A percentile compares a stretch with the other conserved stretches of the same genome.
phyloP scores from a whole-genome alignment of 2,888 invertebrate species.

The Heliconius ethilla region DNA sequence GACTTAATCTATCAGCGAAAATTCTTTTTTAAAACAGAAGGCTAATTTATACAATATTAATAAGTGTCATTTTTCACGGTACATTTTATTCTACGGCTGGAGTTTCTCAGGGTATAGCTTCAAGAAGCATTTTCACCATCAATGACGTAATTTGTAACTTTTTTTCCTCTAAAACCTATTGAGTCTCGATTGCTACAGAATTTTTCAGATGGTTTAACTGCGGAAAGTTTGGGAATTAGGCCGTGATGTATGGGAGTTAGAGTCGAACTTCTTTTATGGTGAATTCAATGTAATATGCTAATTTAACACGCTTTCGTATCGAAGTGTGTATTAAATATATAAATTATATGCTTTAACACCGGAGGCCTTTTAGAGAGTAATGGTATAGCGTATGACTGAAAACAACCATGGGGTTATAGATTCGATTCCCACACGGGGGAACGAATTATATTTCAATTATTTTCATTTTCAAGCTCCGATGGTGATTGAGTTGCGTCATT shows the following conservation, averaged over 20 bases:
- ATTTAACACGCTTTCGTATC: constrained; percentile 19
- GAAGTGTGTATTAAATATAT: constrained; percentile 5
- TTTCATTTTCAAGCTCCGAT: too few relatives aligned
- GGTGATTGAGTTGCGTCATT: too few relatives aligned
- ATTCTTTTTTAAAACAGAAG: not conserved
- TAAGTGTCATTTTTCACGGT: constrained; percentile 1
- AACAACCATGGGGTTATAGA: too few relatives aligned
- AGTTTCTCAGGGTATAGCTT: constrained; percentile 39
- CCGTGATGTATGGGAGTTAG: constrained; percentile 34
- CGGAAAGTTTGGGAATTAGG: constrained; percentile 40
- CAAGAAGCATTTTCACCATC: constrained; percentile 34
- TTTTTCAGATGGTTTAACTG: constrained; percentile 40
- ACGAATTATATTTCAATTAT: too few relatives aligned
- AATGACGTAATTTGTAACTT: constrained; percentile 43
- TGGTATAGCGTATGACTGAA: too few relatives aligned
- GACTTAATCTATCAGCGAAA: too few relatives aligned
- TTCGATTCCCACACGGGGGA: not conserved
- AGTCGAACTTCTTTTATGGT: constrained; percentile 34
- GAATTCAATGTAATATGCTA: constrained; percentile 31
- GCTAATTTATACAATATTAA: not conserved
- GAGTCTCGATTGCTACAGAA: constrained; percentile 41
- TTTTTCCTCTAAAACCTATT: constrained; percentile 44
- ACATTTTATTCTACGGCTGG: constrained; percentile 35
- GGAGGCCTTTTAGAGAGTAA: too few relatives aligned
- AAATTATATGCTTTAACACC: not conserved